A percentile compares a stretch with the other conserved stretches of the same genome.
phyloP scores from a whole-genome alignment of 2,113 vertebrate species.

The Upupa epops region DNA sequence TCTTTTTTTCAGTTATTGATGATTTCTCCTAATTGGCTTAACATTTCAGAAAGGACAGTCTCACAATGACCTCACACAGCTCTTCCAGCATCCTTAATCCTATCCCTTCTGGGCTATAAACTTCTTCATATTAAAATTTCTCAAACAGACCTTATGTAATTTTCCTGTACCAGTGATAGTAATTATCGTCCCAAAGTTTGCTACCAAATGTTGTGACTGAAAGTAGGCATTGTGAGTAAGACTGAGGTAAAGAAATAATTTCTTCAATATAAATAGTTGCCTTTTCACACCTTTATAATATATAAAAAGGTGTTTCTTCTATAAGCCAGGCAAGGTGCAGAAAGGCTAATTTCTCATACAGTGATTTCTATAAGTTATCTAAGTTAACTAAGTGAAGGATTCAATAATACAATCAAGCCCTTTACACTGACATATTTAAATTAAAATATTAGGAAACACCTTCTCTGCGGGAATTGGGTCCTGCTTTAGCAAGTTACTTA shows the following conservation, averaged over 20 bases:
- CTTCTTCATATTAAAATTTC: background rate
- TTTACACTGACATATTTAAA: background rate
- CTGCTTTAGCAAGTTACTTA: background rate
- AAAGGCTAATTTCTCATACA: background rate
- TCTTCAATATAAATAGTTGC: background rate
- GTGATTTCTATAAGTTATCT: background rate
- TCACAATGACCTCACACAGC: accelerated
- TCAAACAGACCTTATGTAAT: background rate
- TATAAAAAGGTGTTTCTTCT: background rate
- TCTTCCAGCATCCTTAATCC: background rate
- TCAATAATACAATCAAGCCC: background rate
- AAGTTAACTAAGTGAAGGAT: background rate
- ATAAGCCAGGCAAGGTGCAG: background rate
- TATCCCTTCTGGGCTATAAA: background rate
- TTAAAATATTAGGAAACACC: background rate
- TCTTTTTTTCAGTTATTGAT: background rate
- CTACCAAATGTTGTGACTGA: background rate
- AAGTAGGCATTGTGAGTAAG: background rate
- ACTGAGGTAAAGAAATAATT: background rate
- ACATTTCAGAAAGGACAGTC: background rate
- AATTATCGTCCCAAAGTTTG: background rate
- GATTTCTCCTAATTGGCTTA: accelerated
- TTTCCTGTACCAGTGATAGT: background rate
- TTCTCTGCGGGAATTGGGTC: background rate
- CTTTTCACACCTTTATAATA: background rate